Evolutionary conservation across 2,797 vertebrate species (phyloP), one percentile per base, ranked within the genome.

Genomic region (Ceryle rudis): DNA sequence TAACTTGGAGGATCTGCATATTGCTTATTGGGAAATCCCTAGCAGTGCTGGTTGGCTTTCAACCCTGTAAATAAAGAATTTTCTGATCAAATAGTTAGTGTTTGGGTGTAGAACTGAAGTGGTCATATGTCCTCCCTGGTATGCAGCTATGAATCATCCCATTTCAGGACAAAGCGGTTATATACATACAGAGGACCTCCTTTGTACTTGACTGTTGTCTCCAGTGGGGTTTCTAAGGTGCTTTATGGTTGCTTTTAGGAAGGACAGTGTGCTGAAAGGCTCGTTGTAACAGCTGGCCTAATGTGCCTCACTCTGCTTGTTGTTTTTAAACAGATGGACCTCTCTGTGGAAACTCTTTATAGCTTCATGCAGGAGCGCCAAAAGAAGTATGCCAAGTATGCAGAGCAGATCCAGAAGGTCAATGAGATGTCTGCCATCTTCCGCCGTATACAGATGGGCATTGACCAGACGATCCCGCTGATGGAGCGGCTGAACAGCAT

Each of bases 371-470:
- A 99, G 96, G 99, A 99, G 95, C 98, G 99, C 28, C 99, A 99
- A 98, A 99, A 99, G 92, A 99, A 99, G 77, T 99, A 99, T 0
- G 99, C 99, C 91, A 99, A 99, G 92, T 99, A 99, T 1, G 99
- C 99, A 0, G 99, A 99, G 98, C 99, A 99, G 98, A 99, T 99
- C 98, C 99, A 99, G 98, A 99, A 99, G 93, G 99, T 99, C 90
- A 99, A 99, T 0, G 99, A 99, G 98, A 99, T 99, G 99, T 99
- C 99, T 3, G 99, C 99, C 98, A 99, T 99, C 97, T 98, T 99
- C 46, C 98, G 99, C 10, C 99, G 99, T n/a, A 99, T 99, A 69
- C 99, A 99, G 98, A 99, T 99, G 99, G 99, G 99, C 97, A 99
- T 99, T 1, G 99, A 99, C 97, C 99, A 99, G 98, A 99, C 99